A percentile compares a stretch with the other conserved stretches of the same genome.
phyloP scores from a whole-genome alignment of 2,113 vertebrate species.

The Tetrao urogallus region DNA sequence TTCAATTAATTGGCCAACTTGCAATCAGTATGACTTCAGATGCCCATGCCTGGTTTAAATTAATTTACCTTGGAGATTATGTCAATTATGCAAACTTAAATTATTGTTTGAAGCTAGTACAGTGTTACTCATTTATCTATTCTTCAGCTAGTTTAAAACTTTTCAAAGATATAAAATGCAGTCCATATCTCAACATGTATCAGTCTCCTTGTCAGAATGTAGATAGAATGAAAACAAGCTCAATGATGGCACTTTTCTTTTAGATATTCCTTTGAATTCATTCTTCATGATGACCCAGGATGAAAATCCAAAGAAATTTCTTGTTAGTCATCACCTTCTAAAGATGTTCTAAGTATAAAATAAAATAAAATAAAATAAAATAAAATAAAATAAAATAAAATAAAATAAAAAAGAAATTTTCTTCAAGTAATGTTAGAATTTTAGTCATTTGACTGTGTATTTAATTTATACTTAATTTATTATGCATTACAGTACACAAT shows the following conservation, averaged over 20 bases:
- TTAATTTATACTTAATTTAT: not conserved
- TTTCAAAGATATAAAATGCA: not conserved
- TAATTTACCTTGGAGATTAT: not conserved
- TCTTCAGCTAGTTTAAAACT: not conserved
- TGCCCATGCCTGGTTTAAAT: not conserved
- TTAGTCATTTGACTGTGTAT: not conserved
- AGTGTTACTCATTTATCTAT: not conserved
- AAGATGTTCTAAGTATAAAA: not conserved
- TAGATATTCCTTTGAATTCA: not conserved
- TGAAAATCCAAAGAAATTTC: not conserved
- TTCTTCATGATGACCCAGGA: not conserved
- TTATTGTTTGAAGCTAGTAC: not conserved
- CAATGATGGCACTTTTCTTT: not conserved
- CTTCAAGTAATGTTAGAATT: not conserved
- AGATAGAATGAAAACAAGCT: not conserved
- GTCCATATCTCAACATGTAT: not conserved
- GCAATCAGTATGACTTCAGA: not conserved
- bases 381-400: not conserved
- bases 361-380: not conserved
- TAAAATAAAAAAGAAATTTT: not conserved
- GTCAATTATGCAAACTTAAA: not conserved
- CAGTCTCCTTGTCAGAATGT: not conserved
- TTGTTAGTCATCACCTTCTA: not conserved
- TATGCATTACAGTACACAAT: not conserved
- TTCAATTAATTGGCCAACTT: not conserved